Percentiles rank a stretch among this genome's conserved stretches.
Conservation (phyloP, 2,888 invertebrate genomes). For the Tipula confusa region DNA sequence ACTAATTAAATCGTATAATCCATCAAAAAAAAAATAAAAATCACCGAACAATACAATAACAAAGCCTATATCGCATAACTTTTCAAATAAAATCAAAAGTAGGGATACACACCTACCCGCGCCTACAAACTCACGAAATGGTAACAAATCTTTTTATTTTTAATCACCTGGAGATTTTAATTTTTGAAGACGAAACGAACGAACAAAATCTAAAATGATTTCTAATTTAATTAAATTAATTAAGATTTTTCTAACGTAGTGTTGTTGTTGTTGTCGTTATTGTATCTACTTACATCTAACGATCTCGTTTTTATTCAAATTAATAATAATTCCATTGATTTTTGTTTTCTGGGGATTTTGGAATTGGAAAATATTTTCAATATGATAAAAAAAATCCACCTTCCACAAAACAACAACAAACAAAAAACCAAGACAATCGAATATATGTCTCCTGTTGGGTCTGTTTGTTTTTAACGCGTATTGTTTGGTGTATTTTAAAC, state of each 20-base stretch:
- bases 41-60: not conserved
- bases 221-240: conserved; percentile 20
- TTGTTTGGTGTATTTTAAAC: not conserved
- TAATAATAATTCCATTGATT: conserved; percentile 3
- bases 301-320: not conserved
- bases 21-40: not conserved
- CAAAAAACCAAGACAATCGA: not conserved
- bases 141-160: not conserved
- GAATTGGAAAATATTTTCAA: not conserved
- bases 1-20: not conserved
- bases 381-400: not conserved
- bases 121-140: not conserved
- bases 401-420: not conserved
- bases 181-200: not conserved
- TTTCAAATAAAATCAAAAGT: not conserved
- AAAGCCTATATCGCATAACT: not conserved
- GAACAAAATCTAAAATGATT: not conserved
- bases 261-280: too few relatives aligned
- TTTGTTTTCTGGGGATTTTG: not conserved
- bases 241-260: not conserved
- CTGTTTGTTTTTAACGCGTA: not conserved
- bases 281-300: not conserved
- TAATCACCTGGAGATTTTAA: conserved; percentile 25
- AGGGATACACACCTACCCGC: not conserved
- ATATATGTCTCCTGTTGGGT: not conserved